Conservation (phyloP, 2,797 vertebrate species). For the Aselliscus stoliczkanus region DNA sequence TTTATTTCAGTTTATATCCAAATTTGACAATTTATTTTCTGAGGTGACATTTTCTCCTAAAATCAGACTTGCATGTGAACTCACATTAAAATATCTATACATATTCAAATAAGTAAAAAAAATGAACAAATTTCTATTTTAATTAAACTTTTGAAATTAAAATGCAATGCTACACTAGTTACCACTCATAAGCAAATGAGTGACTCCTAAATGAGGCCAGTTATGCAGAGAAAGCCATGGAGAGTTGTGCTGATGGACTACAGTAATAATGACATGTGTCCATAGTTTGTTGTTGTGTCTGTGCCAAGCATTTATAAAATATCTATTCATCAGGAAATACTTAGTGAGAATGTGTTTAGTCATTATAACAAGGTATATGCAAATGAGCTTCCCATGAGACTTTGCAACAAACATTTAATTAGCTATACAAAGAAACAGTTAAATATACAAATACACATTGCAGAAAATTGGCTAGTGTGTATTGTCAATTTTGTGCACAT, state of each 20-base stretch:
- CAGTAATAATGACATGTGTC: slow-evolving; percentile 71
- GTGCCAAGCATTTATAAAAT: slow-evolving; percentile 69
- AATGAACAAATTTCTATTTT: slow-evolving; percentile 49
- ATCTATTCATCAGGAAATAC: slow-evolving; percentile 74
- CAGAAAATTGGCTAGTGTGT: slow-evolving; percentile 56
- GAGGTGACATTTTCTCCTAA: slow-evolving; percentile 56
- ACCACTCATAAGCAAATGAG: slow-evolving; percentile 69
- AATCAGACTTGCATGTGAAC: not conserved
- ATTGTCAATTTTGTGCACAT: slow-evolving; percentile 54
- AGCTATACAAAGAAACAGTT: slow-evolving; percentile 73
- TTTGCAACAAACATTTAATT: slow-evolving; percentile 76
- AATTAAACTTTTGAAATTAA: slow-evolving; percentile 58
- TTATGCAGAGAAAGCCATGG: slow-evolving; percentile 46
- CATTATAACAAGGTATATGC: slow-evolving; percentile 75
- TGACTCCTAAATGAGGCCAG: slow-evolving; percentile 47
- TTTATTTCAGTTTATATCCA: slow-evolving; percentile 35
- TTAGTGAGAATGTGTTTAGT: slow-evolving; percentile 74
- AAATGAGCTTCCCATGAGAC: slow-evolving; percentile 73
- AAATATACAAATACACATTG: slow-evolving; percentile 69
- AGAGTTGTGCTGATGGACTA: slow-evolving; percentile 62
- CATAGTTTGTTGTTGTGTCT: slow-evolving; percentile 69
- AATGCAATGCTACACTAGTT: slow-evolving; percentile 59
- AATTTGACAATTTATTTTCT: slow-evolving; percentile 60
- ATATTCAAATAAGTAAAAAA: not conserved
- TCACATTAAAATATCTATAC: slow-evolving; percentile 8